Evolutionary conservation across 1,140 invertebrate species (phyloP), one percentile per base, ranked within the genome.

Genomic region (Proctacanthus coquilletti): DNA sequence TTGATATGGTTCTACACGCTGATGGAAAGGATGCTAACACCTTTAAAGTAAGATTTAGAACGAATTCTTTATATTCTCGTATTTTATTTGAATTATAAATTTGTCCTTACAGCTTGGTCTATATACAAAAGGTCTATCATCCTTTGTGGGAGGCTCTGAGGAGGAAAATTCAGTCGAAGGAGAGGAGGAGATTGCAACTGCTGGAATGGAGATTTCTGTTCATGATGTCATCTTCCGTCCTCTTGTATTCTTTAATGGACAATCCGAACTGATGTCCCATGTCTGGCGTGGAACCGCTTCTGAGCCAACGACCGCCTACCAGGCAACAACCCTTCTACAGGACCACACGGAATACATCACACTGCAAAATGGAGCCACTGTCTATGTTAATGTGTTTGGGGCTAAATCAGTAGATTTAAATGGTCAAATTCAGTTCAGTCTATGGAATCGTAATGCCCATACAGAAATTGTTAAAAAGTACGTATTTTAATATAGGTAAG

Each of bases 391-490:
- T 19, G 51, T 86, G 0, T 62, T 75, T 40, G 81, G 82, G 10
- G 77, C 74, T 1, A 61, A 79, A 9, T 89, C 85, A 9, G 75
- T 89, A 41, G 85, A 93, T 55, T 61, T 92, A 5, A 74, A 81
- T 37, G 87, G 86, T 10, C 72, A 81, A 56, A 74, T 91, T n/a
- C 72, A 78, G 46, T 68, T 92, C 10, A 88, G 84, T 45, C 51
- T 92, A 6, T 93, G 87, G 87, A 84, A 83, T 44, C 72, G 80
- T 50, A 89, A 82, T 55, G 83, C 85, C 2, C 71, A 87, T 43
- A 83, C 83, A 9, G 56, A 84, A 19, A 82, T 93, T 0, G 75
- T 82, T 51, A 72, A 78, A 55, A 72, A 68, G 76, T 80, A 63
- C 67, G 65, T 46, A 5, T 31, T n/a, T 39, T 21, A 21, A 33